These are phyloP conservation scores for Sardinella longiceps DNA, from an alignment of 2,797 vertebrate genomes.

Conservation along the genomic window DNA sequence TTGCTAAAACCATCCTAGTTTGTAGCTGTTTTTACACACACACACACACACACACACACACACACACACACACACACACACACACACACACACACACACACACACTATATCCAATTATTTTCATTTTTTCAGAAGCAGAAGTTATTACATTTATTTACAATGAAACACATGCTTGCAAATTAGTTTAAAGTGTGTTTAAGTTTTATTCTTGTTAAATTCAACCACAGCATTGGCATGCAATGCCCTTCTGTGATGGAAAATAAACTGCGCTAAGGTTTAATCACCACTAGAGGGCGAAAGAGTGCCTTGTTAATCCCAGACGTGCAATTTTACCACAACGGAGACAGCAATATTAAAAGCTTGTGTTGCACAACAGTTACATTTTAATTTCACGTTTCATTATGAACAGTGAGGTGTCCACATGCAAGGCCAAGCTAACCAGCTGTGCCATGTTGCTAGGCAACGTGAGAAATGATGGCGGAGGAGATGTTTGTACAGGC, in stretches of 20 bases:
- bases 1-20: too few species aligned
- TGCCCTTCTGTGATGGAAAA: background rate
- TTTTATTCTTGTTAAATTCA: background rate
- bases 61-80: too few species aligned
- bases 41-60: too few species aligned
- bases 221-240: background rate
- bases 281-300: slow-evolving; percentile 3
- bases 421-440: slow-evolving; percentile 5
- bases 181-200: background rate
- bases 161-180: background rate
- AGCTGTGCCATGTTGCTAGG: slow-evolving; percentile 21
- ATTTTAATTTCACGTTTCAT: background rate
- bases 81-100: too few species aligned
- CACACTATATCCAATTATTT: background rate
- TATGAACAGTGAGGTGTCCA: slow-evolving; percentile 10
- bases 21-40: too few species aligned
- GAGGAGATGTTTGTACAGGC: background rate
- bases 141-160: too few species aligned
- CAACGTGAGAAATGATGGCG: slow-evolving; percentile 4
- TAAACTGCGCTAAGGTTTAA: background rate
- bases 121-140: background rate
- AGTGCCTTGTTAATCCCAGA: background rate
- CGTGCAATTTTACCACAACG: background rate
- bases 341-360: background rate
- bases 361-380: background rate